A percentile compares a stretch with the other conserved stretches of the same genome.
Evolutionary conservation across 2,888 invertebrate species (phyloP).

Genomic region (Malthinus flaveolus): DNA sequence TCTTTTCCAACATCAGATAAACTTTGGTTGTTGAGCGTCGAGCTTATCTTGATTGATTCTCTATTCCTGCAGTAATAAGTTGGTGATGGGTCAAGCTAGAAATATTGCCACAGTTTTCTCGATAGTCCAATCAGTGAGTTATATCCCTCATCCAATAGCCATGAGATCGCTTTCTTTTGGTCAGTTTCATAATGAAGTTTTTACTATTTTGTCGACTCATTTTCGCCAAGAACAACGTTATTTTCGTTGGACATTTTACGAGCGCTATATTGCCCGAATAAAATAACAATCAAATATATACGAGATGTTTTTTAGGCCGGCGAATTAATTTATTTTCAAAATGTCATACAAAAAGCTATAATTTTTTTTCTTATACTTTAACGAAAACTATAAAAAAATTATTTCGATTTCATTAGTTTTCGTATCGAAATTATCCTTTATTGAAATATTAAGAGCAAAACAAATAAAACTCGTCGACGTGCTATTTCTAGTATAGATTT

Average conservation of each 20-base stretch:
- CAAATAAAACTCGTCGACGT: no score
- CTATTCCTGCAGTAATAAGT: slow-evolving; percentile 48
- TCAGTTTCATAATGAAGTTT: slow-evolving; percentile 25
- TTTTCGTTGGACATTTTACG: slow-evolving; percentile 20
- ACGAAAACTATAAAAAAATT: no score
- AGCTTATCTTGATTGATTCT: slow-evolving; percentile 48
- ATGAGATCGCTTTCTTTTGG: slow-evolving; percentile 35
- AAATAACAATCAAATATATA: slow-evolving; percentile 19
- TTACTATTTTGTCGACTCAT: slow-evolving; percentile 10
- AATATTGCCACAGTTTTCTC: slow-evolving; percentile 48
- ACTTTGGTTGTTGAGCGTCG: slow-evolving; percentile 21
- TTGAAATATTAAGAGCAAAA: no score
- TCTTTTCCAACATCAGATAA: slow-evolving; percentile 20
- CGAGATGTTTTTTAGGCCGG: neutral
- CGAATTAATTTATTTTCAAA: no score
- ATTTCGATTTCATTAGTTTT: no score
- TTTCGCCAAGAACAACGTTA: slow-evolving; percentile 19
- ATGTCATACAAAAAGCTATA: no score
- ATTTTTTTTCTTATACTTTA: no score
- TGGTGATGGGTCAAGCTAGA: slow-evolving; percentile 41
- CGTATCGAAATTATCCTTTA: no score
- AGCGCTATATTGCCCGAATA: slow-evolving; percentile 15
- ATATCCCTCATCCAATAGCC: slow-evolving; percentile 42
- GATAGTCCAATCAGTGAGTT: slow-evolving; percentile 48
- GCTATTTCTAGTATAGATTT: no score